phyloP scores from a whole-genome alignment of 2,113 vertebrate species.

The Albula glossodonta region DNA sequence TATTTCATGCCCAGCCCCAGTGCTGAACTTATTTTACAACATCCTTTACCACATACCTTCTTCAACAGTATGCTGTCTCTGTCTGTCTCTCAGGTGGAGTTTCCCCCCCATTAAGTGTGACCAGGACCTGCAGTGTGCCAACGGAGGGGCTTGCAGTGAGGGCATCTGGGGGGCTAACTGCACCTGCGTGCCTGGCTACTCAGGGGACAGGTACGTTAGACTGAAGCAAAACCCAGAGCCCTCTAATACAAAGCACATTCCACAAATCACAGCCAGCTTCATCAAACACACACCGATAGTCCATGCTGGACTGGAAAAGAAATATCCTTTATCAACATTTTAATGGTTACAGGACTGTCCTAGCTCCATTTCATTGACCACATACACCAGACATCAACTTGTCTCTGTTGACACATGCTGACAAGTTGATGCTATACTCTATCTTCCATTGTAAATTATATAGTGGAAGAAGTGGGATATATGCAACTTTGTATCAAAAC shows the following conservation, averaged over 20 bases:
- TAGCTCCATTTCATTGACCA: not conserved
- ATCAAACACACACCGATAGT: not conserved
- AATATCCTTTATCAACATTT: not conserved
- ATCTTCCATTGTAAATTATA: too few species aligned
- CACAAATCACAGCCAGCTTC: not conserved
- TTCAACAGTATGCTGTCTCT: slow-evolving; percentile 3
- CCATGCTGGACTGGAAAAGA: not conserved
- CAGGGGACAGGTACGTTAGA: slow-evolving; percentile 75
- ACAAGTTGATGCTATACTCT: too few species aligned
- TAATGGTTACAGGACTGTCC: not conserved
- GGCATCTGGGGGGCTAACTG: slow-evolving; percentile 82
- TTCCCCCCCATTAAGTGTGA: slow-evolving; percentile 76
- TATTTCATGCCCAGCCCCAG: too few species aligned
- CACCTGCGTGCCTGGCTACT: slow-evolving; percentile 80
- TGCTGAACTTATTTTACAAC: too few species aligned
- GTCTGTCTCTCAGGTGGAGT: slow-evolving; percentile 68
- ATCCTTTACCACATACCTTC: too few species aligned
- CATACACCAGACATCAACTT: too few species aligned
- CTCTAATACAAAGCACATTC: not conserved
- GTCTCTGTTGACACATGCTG: too few species aligned
- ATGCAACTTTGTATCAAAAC: not conserved
- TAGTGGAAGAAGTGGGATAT: too few species aligned
- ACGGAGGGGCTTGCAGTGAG: slow-evolving; percentile 71
- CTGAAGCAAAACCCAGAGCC: not conserved
- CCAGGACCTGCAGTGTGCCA: slow-evolving; percentile 74